Evolutionary conservation across 2,888 invertebrate species (phyloP).

Genomic region (Hecatera dysodea): DNA sequence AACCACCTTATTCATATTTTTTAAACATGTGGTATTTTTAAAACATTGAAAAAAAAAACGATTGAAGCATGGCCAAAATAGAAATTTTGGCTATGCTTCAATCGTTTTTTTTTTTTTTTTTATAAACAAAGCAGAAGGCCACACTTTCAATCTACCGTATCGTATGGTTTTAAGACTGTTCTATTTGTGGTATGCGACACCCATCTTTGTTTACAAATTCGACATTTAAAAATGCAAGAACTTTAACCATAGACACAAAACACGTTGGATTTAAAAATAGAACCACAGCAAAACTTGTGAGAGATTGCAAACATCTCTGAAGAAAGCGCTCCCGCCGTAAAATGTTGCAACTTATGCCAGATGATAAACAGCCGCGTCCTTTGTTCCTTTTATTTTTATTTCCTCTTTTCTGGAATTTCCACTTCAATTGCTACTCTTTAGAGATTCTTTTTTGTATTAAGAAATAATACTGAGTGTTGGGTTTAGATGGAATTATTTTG

Average conservation of each 20-base stretch:
- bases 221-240: neutral
- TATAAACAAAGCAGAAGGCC: no score
- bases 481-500: slow-evolving; percentile 4
- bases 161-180: no score
- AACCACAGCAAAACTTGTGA: slow-evolving; percentile 48
- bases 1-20: no score
- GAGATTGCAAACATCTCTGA: slow-evolving; percentile 55
- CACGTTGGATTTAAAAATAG: slow-evolving; percentile 48
- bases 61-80: no score
- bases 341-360: slow-evolving; percentile 56
- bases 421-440: slow-evolving; percentile 52
- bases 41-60: no score
- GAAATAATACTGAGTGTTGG: slow-evolving; percentile 28
- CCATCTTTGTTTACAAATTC: slow-evolving; percentile 11
- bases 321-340: slow-evolving; percentile 47
- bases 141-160: no score
- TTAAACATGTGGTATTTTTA: no score
- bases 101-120: no score
- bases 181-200: neutral
- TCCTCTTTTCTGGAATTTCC: slow-evolving; percentile 36
- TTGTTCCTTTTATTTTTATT: slow-evolving; percentile 46
- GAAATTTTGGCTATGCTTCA: no score
- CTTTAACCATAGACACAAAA: slow-evolving; percentile 25
- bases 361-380: slow-evolving; percentile 57
- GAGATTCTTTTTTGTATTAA: slow-evolving; percentile 17